A percentile compares a stretch with the other conserved stretches of the same genome.
Conservation (phyloP, 2,113 vertebrate species). For the Tragelaphus strepsiceros region DNA sequence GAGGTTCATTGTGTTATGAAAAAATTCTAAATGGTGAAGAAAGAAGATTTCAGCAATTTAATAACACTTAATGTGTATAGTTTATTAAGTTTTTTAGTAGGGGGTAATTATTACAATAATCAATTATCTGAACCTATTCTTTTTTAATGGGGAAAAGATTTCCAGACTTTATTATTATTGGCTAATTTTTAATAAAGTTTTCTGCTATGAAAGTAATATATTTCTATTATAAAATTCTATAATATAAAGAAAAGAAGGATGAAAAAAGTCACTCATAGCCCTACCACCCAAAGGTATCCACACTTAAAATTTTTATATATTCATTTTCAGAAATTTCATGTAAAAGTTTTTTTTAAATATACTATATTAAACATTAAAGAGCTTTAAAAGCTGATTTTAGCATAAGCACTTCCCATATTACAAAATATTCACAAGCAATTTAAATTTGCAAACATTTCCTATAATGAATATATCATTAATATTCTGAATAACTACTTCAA, state of each 20-base stretch:
- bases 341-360: background rate
- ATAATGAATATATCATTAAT: background rate
- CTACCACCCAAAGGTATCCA: background rate
- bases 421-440: background rate
- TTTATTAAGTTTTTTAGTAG: background rate
- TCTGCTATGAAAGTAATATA: slow-evolving; percentile 13
- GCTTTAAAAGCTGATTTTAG: slow-evolving; percentile 22
- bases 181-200: slow-evolving; percentile 39
- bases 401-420: background rate
- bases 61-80: background rate
- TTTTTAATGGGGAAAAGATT: background rate
- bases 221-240: slow-evolving; percentile 2
- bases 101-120: slow-evolving; percentile 31
- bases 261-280: background rate
- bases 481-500: background rate
- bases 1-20: background rate
- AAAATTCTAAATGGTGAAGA: background rate
- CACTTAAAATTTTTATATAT: slow-evolving; percentile 11
- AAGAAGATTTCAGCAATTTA: background rate
- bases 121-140: background rate
- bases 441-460: background rate
- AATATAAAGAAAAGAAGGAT: slow-evolving; percentile 12
- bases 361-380: slow-evolving; percentile 11
- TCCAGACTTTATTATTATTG: slow-evolving; percentile 27
- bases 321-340: slow-evolving; percentile 21